Evolutionary conservation across 2,797 vertebrate genomes (phyloP).

Genomic region (Syngnathus rostellatus): DNA sequence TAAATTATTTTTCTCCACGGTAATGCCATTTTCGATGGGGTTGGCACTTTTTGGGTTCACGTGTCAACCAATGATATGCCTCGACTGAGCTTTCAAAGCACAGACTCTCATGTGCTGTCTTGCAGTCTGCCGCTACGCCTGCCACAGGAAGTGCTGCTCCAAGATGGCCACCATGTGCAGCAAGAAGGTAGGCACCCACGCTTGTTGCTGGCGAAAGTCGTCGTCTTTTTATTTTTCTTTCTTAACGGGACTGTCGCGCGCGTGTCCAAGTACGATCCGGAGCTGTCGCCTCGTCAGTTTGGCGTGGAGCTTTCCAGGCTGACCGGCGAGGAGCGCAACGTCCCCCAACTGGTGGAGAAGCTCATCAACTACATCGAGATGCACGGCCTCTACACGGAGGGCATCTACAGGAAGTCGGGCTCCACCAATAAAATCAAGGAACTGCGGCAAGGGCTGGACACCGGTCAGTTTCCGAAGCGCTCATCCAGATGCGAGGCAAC

Average conservation of each 20-base stretch:
- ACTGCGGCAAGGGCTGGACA: slow-evolving; percentile 86
- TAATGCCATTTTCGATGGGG: neutral
- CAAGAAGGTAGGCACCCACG: slow-evolving; percentile 81
- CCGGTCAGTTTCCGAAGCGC: slow-evolving; percentile 60
- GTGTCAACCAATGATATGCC: slow-evolving; percentile 16
- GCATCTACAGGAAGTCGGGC: slow-evolving; percentile 95
- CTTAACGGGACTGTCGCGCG: neutral
- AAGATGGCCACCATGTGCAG: slow-evolving; percentile 88
- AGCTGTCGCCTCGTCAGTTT: slow-evolving; percentile 89
- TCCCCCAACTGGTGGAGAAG: slow-evolving; percentile 91
- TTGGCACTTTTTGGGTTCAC: neutral
- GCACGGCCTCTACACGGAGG: slow-evolving; percentile 96
- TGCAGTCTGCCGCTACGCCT: slow-evolving; percentile 93
- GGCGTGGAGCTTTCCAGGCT: slow-evolving; percentile 90
- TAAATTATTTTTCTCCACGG: neutral
- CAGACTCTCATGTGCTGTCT: slow-evolving; percentile 47
- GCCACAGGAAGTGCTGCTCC: slow-evolving; percentile 96
- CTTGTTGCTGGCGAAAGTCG: neutral
- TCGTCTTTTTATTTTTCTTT: no score
- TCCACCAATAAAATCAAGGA: slow-evolving; percentile 97
- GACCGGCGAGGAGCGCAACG: slow-evolving; percentile 85
- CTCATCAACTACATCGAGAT: slow-evolving; percentile 99
- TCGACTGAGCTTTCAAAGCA: slow-evolving; percentile 51
- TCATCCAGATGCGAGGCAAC: no score
- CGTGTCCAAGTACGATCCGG: slow-evolving; percentile 81